Evolutionary conservation across 2,888 invertebrate genomes (phyloP), one percentile per base, ranked within the genome.

Genomic region (Tetropium fuscum): DNA sequence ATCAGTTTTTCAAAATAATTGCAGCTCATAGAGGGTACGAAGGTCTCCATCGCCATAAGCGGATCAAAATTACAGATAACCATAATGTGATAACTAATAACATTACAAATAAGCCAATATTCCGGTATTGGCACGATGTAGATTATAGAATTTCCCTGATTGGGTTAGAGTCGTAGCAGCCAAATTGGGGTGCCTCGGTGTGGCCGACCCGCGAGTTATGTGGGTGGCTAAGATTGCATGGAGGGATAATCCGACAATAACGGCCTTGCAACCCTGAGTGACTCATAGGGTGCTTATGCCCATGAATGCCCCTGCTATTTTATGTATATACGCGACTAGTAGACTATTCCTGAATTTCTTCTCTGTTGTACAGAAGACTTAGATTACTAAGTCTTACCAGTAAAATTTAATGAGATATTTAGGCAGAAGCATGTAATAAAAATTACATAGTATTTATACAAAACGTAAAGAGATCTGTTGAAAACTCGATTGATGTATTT

Each of bases 221-320:
- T 51, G 51, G 51, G 40, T 40, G 58, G 54, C 55, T 57, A 62
- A 62, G 59, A 64, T 60, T 47, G 59, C 56, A 54, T 34, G 48
- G 66, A 61, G 66, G 66, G 66, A 63, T 66, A 66, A 66, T 66
- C 63, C 66, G 63, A 62, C 63, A 61, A 61, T 66, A 66, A 66
- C 66, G 60, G 63, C 61, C 64, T 51, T 60, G 53, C 59, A 54
- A 53, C 63, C 61, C 66, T 47, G 60, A 51, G 61, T 66, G 66
- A 66, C 54, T 66, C 66, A 66, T 57, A 58, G 55, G 57, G 53
- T 51, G 53, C 58, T 64, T 55, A 57, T 64, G 54, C 56, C 57
- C 59, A 34, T 51, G 60, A 47, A 53, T 58, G 64, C 63, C 58
- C 60, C 53, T 54, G 47, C 57, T 48, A 51, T 48, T 64, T 63